These are phyloP conservation scores for Antennarius maculatus DNA, from an alignment of 2,797 vertebrate species.

Conservation along the genomic window DNA sequence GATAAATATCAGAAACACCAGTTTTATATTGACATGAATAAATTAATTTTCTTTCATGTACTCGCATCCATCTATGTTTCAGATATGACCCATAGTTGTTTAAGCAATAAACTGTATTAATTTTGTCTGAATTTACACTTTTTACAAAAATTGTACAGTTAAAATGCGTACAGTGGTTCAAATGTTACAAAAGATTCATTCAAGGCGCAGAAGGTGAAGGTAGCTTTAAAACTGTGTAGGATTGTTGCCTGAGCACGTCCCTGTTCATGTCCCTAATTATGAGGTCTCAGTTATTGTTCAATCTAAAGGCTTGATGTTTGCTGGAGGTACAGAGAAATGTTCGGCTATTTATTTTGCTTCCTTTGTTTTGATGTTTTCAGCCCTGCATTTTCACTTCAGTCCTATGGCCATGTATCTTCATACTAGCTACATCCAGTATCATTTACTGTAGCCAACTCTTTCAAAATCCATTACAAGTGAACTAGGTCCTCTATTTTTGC, in stretches of 20 bases:
- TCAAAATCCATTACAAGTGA: too few species aligned
- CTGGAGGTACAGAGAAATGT: too few species aligned
- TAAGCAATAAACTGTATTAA: constrained; percentile 40
- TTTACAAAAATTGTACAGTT: constrained; percentile 58
- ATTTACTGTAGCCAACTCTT: too few species aligned
- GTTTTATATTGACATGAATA: neutral
- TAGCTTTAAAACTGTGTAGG: constrained; percentile 32
- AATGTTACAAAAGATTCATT: constrained; percentile 41
- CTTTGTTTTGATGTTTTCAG: too few species aligned
- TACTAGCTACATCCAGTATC: too few species aligned
- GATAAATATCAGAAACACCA: constrained; percentile 50
- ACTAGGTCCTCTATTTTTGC: too few species aligned
- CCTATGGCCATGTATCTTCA: too few species aligned
- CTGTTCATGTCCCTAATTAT: constrained; percentile 1
- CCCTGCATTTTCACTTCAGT: too few species aligned
- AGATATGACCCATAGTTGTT: neutral
- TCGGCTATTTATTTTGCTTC: too few species aligned
- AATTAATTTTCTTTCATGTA: neutral
- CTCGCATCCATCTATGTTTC: constrained; percentile 1
- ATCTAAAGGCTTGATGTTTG: too few species aligned
- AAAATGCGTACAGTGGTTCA: constrained; percentile 28
- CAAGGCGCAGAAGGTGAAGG: constrained; percentile 65
- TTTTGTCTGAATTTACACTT: constrained; percentile 49
- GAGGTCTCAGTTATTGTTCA: neutral
- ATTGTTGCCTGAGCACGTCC: constrained; percentile 54